Evolutionary conservation across 2,797 vertebrate genomes (phyloP), one percentile per base, ranked within the genome.

Genomic region (Enteromius anoplus): DNA sequence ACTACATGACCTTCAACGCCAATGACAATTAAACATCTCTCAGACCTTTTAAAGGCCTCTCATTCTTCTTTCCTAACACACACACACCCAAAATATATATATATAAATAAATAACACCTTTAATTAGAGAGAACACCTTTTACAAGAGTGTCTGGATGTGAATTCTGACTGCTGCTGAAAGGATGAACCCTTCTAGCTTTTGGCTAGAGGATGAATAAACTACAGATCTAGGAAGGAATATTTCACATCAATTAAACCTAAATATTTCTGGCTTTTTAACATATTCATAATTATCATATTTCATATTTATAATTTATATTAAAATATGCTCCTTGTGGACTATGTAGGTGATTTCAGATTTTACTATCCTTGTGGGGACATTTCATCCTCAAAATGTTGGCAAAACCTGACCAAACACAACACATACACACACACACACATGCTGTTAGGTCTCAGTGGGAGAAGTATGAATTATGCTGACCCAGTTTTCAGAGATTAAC

Each of bases 121-220:
- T 84, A 62, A 78, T 84, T 71, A n/a, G 42, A 65, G 42, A 26
- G 26, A 26, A 26, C 26, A 79, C 34, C 26, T 58, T 69, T 70
- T 70, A 58, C 23, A 58, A 2, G 2, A 70, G 40, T 70, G 49
- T 26, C 26, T 26, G 53, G 6, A 47, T 71, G 51, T 71, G 1
- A 64, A 78, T 72, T 78, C 12, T 55, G 51, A 58, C 34, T 34
- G 21, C 17, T 23, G 49, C 8, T 58, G n/a, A 55, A n/a, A 53
- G 21, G 62, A 79, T 79, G 9, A 55, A n/a, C 69, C 29, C 34
- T 21, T 26, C 12, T 17, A 23, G n/a, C 3, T 26, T 58, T 42
- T 23, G 37, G 21, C n/a, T 75, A 58, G 1, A 76, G 9, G 6
- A 15, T 12, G 29, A 5, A 21, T 37, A 69, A n/a, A 29, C 21